These are phyloP conservation scores for Noctilio leporinus DNA, from an alignment of 2,113 vertebrate genomes.

Conservation along the genomic window DNA sequence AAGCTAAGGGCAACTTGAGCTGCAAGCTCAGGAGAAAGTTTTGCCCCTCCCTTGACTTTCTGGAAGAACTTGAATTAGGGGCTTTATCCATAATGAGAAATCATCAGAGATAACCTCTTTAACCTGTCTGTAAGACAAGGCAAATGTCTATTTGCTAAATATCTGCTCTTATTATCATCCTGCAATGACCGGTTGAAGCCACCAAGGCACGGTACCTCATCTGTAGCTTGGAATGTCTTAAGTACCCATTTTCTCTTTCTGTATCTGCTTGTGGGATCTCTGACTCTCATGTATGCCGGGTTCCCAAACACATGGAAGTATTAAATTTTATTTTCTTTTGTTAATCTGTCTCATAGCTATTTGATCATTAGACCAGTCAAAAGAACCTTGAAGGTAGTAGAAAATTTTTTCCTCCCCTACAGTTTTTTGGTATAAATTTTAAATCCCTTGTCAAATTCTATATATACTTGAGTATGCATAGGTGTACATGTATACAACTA, in stretches of 20 bases:
- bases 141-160: not conserved
- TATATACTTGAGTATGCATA: not conserved
- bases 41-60: not conserved
- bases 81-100: not conserved
- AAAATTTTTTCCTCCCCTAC: not conserved
- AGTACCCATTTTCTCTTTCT: not conserved
- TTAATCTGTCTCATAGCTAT: not conserved
- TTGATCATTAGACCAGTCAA: not conserved
- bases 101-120: not conserved
- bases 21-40: not conserved
- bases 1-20: not conserved
- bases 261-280: not conserved
- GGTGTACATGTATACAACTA: not conserved
- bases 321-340: not conserved
- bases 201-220: not conserved
- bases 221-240: not conserved
- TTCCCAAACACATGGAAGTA: not conserved
- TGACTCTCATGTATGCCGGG: not conserved
- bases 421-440: not conserved
- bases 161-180: not conserved
- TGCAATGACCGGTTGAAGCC: not conserved
- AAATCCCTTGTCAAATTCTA: not conserved
- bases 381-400: not conserved
- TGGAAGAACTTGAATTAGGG: not conserved
- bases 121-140: not conserved